A percentile compares a stretch with the other conserved stretches of the same genome.
Evolutionary conservation across 2,888 invertebrate species (phyloP).

Genomic region (Helleia helle): DNA sequence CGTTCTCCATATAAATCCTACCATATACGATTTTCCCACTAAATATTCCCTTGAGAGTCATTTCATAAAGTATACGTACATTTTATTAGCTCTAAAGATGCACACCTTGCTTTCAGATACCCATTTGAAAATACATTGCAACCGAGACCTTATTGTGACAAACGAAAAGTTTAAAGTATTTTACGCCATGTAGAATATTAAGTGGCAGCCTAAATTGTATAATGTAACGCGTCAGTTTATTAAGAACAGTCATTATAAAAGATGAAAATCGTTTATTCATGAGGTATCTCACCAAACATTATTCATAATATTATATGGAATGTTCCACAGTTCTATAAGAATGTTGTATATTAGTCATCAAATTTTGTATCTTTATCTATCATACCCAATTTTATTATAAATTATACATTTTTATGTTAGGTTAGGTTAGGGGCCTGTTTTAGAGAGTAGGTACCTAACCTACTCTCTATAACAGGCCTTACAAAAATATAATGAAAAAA

Average conservation of each 20-base stretch:
- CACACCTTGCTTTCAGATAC: conserved; percentile 27
- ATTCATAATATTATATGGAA: no score
- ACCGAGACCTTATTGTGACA: not conserved
- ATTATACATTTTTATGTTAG: no score
- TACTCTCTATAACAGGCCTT: no score
- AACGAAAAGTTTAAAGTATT: not conserved
- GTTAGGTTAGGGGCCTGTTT: no score
- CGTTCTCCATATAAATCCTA: conserved; percentile 4
- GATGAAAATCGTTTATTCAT: conserved; percentile 1
- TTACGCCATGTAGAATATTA: not conserved
- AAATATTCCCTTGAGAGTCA: conserved; percentile 35
- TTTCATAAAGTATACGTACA: conserved; percentile 36
- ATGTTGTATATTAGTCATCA: no score
- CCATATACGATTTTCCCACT: conserved; percentile 22
- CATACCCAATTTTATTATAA: no score
- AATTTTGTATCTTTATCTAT: no score
- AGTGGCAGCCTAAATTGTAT: conserved; percentile 6
- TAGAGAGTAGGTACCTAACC: no score
- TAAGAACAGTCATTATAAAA: conserved; percentile 1
- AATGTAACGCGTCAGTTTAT: conserved; percentile 7
- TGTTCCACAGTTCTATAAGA: no score
- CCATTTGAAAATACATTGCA: conserved; percentile 1
- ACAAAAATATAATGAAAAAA: no score
- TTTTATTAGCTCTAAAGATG: conserved; percentile 30
- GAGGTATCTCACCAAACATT: not conserved